Percentiles rank a stretch among this genome's conserved stretches.
Conservation (phyloP, 2,797 vertebrate genomes). For the Scolopax rusticola region DNA sequence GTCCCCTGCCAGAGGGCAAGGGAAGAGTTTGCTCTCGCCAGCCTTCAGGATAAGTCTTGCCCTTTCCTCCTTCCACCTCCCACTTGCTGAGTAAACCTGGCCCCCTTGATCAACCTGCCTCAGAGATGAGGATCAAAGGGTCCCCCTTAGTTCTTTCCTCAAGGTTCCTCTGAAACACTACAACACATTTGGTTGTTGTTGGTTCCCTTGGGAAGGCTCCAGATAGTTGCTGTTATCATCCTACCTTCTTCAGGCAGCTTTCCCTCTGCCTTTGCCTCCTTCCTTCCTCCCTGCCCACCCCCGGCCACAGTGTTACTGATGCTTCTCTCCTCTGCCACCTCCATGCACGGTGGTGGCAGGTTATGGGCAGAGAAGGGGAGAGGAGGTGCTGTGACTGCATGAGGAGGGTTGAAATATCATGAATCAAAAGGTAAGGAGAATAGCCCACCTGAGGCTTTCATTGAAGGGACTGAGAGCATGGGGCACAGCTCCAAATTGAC, state of each 20-base stretch:
- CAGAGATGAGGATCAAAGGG: not conserved
- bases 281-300: not conserved
- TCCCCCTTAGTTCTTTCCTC: not conserved
- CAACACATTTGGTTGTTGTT: slow-evolving; percentile 41
- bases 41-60: not conserved
- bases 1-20: not conserved
- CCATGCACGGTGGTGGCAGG: not conserved
- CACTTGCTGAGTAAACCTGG: not conserved
- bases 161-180: not conserved
- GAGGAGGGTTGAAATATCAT: not conserved
- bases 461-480: not conserved
- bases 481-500: not conserved
- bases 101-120: not conserved
- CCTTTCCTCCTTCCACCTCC: not conserved
- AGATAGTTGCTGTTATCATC: not conserved
- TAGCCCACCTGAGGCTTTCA: rapidly evolving
- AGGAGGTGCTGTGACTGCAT: not conserved
- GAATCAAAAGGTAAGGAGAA: not conserved
- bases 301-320: not conserved
- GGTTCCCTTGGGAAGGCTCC: not conserved
- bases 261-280: not conserved
- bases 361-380: not conserved
- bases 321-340: not conserved
- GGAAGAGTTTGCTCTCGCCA: not conserved
- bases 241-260: not conserved